Evolutionary conservation across 2,113 vertebrate species (phyloP).

Genomic region (Formicarius rufipectus): DNA sequence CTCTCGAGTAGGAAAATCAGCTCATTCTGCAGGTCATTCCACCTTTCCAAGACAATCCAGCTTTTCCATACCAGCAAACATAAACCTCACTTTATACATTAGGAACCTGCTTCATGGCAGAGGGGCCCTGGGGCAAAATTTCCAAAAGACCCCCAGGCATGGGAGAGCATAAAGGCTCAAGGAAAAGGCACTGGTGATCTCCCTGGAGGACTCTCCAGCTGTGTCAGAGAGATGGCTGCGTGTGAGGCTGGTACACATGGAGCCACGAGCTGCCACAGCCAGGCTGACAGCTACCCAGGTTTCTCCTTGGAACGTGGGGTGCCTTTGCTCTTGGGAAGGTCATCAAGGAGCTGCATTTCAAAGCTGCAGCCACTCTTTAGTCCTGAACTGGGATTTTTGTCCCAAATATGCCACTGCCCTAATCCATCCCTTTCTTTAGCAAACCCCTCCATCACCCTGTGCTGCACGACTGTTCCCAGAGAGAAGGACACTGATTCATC

Average conservation of each 20-base stretch:
- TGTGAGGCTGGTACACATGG: background rate
- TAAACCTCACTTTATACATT: background rate
- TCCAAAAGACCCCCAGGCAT: background rate
- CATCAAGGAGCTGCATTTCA: background rate
- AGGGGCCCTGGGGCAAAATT: background rate
- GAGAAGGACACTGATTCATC: background rate
- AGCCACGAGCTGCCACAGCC: background rate
- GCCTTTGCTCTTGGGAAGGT: conserved; percentile 18
- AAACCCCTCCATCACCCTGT: background rate
- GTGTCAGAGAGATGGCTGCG: background rate
- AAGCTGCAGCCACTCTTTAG: background rate
- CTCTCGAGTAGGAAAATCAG: background rate
- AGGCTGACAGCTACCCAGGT: background rate
- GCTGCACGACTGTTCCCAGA: fast-evolving
- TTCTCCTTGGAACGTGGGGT: background rate
- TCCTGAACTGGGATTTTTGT: background rate
- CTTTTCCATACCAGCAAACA: background rate
- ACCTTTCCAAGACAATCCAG: background rate
- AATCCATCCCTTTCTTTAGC: background rate
- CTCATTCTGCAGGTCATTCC: background rate
- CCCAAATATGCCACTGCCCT: background rate
- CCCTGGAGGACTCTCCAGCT: background rate
- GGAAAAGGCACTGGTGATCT: background rate
- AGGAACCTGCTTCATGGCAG: background rate
- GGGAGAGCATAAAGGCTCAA: background rate